Evolutionary conservation across 2,113 vertebrate species (phyloP).

Genomic region (Pteronura brasiliensis): DNA sequence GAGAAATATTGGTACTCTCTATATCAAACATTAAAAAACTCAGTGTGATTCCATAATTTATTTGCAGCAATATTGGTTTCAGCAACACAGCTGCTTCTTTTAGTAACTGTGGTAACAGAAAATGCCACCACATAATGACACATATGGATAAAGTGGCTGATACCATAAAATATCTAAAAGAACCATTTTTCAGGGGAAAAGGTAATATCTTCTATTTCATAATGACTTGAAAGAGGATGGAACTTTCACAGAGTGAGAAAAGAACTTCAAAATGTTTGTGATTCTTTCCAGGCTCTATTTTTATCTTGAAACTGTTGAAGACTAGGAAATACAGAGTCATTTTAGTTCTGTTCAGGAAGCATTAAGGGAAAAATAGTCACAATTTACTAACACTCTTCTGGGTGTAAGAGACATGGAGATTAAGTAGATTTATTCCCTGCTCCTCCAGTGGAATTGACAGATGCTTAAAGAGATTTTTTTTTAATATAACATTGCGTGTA

Average conservation of each 20-base stretch:
- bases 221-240: conserved; percentile 25
- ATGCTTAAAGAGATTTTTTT: not conserved
- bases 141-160: not conserved
- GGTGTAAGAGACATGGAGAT: not conserved
- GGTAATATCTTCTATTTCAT: not conserved
- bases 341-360: not conserved
- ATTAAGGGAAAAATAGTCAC: not conserved
- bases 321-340: not conserved
- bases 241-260: not conserved
- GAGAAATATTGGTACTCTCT: not conserved
- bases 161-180: not conserved
- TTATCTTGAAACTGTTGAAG: not conserved
- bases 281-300: not conserved
- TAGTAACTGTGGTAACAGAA: not conserved
- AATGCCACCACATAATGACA: not conserved
- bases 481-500: not conserved
- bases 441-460: not conserved
- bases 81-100: not conserved
- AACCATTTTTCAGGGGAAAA: not conserved
- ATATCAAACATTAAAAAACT: not conserved
- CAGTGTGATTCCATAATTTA: not conserved
- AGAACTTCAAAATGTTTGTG: not conserved
- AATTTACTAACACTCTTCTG: not conserved
- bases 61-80: not conserved
- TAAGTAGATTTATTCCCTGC: not conserved